Base-by-base conservation (phyloP, 2,113 vertebrate genomes). In the Coptodon bakossiorum region DNA sequence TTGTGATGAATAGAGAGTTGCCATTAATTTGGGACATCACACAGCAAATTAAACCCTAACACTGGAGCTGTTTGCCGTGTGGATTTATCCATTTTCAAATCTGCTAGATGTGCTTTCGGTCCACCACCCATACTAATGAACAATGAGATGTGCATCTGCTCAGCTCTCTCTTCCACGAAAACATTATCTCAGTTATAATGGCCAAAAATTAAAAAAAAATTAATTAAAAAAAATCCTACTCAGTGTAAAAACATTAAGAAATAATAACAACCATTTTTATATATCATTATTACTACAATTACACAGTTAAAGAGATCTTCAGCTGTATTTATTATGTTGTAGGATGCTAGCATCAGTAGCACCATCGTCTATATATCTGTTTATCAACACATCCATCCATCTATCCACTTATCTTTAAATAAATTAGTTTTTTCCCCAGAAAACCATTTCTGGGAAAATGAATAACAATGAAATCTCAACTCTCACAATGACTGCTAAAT, bases 131-230 rank as follows among this genome's bases (percentile, higher is more conserved):
- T 19, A 78, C 24, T 19, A 78, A 19, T 19, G 24, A 31, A 13
- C 16, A 78, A 76, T 48, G 9, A 29, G 14, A 1, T 76, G 43
- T 48, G 52, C n/a, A 22, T 54, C 22, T 3, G 43, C 40, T 48
- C 24, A 76, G 24, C 68, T 1, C 43, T 31, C 22, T 45, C 1
- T 17, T 76, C 0, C 9, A 50, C 6, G 0, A 76, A 76, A 76
- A 17, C 24, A 76, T 76, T 29, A 0, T 48, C 8, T 45, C 68
- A 11, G 40, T 11, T 29, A 29, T 76, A 76, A 45, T 27, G 24
- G 19, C 71, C 40, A 17, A 48, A 3, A 7, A 36, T 12, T 12
- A 11, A 34, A 19, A n/a, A 22, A 0, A 13, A 34, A 61, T 10
- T 10, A 0, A 9, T 22, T 22, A 10, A 27, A 45, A 14, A 59